Base-by-base conservation (phyloP, 1,140 invertebrate species). In the Drosophila equinoxialis region DNA sequence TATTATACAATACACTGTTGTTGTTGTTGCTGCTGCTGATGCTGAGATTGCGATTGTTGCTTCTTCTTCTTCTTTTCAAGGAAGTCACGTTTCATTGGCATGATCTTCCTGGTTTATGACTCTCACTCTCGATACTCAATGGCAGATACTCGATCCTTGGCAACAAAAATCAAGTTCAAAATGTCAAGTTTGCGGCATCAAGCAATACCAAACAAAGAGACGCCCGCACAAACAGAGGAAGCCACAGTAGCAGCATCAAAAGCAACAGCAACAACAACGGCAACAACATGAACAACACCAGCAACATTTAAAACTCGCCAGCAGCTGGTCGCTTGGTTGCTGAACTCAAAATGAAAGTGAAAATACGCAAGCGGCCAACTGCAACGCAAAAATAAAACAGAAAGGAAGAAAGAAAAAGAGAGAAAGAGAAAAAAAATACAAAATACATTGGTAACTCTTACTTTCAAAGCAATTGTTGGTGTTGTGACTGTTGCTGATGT, bases 261-360 rank as follows among this genome's bases (percentile, higher is more conserved):
- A 26, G 41, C 45, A 54, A 37, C 57, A 42, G 37, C 71, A 79
- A 72, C 76, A 62, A 59, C 60, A 63, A 63, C 57, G 11, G 8
- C 45, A 51, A 20, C 45, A 51, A 11, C 42, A 48, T 41, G 41
- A 58, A 45, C 67, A 62, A 39, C 59, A 61, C 30, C 69, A 73
- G 26, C 61, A 67, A 64, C 54, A 63, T 54, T 39, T 62, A 48
- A 51, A 60, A 54, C 59, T 54, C 45, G 57, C 41, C 57, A 45
- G 33, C 71, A 82, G 79, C 76, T 82, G 83, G 14, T 54, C 68
- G 30, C 42, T 33, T 87, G 83, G 84, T 90, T 81, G 80, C 84
- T 89, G 84, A 89, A 89, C 85, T 90, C 85, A 62, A 89, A 89
- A 90, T 84, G 85, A 89, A 89, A 89, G 84, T 89, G 84, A 89